Evolutionary conservation across 2,797 vertebrate genomes (phyloP).

Genomic region (Dromococcyx pavoninus): DNA sequence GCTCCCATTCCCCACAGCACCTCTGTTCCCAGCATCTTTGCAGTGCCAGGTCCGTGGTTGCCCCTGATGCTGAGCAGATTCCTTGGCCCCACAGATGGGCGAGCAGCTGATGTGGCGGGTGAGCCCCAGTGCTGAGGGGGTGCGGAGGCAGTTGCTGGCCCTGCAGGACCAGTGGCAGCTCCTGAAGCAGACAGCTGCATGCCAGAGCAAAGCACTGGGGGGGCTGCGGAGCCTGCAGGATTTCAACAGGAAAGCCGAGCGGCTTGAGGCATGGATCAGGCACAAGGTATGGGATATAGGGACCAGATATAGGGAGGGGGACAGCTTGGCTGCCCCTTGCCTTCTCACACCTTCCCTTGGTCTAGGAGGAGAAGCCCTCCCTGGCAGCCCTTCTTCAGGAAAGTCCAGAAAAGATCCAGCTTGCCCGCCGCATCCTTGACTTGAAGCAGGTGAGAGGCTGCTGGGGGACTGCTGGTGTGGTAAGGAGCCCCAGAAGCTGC

Average conservation of each 20-base stretch:
- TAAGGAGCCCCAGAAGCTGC: not conserved
- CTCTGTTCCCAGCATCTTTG: accelerated
- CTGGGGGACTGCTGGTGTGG: too few relatives aligned
- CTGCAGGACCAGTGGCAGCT: constrained; percentile 86
- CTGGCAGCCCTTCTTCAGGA: constrained; percentile 79
- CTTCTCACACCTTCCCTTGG: not conserved
- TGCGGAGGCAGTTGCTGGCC: constrained; percentile 81
- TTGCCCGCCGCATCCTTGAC: constrained; percentile 87
- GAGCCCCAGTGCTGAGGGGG: constrained; percentile 77
- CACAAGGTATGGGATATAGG: constrained; percentile 79
- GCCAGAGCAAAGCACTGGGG: constrained; percentile 79
- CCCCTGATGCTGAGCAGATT: not conserved
- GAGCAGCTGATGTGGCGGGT: constrained; percentile 82
- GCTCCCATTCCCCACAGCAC: accelerated
- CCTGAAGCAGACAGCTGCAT: constrained; percentile 81
- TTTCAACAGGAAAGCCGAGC: constrained; percentile 87
- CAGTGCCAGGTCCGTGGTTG: not conserved
- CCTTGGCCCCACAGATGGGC: constrained; percentile 76
- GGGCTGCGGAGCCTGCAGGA: constrained; percentile 83
- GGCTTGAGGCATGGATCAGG: constrained; percentile 87
- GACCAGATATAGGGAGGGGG: not conserved
- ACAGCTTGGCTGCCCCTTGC: not conserved
- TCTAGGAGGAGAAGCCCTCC: constrained; percentile 85
- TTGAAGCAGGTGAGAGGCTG: constrained; percentile 84
- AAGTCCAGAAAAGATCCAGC: constrained; percentile 87